Evolutionary conservation across 2,888 invertebrate species (phyloP), one percentile per base, ranked within the genome.

Genomic region (Nomada lathburiana): DNA sequence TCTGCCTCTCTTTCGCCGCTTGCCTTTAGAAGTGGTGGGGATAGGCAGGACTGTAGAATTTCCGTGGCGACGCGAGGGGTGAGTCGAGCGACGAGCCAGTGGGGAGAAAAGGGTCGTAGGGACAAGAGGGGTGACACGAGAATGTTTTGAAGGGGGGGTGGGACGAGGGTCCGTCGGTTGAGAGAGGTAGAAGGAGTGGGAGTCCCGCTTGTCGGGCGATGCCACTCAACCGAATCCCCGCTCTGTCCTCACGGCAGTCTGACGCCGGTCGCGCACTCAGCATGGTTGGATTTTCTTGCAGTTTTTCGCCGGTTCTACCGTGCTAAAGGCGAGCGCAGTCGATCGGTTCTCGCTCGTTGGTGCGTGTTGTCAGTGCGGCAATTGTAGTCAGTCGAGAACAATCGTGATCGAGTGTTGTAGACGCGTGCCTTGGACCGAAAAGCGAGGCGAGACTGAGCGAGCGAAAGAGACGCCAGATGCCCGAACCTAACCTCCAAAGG

Each of bases 261-360:
- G 92, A 93, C 92, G 93, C 93, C 93, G 93, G 93, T 93, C 92
- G 93, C 92, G 92, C 89, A 91, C 88, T 89, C 89, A 91, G 91
- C 89, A 91, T 90, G 92, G 90, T 79, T 88, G 85, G 85, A 76
- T 83, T 75, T 86, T 86, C 84, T 77, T 65, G 81, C 76, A 77
- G 84, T 88, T 90, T 89, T 88, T 86, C 76, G 64, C 82, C 84
- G 84, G 86, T 86, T 70, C 71, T 68, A 42, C 75, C 75, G 82
- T 82, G 81, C 67, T 75, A 69, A 60, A 62, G 53, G 10, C 76
- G 64, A 71, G 50, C 63, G 59, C 62, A 60, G 50, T 63, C 64
- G 29, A 2, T 74, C 72, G 70, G 47, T 57, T 47, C 60, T 52
- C 16, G 23, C 42, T 74, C 57, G 71, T 29, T 74, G 13, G 55